Evolutionary conservation across 1,140 invertebrate species (phyloP).

Genomic region (Uloborus diversus): DNA sequence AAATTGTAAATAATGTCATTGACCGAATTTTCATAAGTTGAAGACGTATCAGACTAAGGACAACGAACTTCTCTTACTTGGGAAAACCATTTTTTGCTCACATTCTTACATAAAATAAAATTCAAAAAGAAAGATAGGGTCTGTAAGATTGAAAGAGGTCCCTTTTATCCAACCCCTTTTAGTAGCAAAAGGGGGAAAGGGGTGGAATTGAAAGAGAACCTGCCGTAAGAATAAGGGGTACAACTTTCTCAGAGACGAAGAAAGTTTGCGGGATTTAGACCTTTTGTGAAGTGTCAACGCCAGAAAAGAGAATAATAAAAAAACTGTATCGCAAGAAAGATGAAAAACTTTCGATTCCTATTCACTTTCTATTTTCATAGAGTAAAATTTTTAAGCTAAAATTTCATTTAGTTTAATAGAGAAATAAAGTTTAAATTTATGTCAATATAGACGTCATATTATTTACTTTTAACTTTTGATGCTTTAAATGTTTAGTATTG

Average conservation of each 20-base stretch:
- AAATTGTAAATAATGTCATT: constrained; percentile 2
- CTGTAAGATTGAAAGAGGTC: background rate
- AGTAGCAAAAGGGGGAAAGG: background rate
- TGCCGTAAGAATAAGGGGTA: background rate
- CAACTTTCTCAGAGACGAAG: constrained; percentile 2
- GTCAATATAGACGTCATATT: no score
- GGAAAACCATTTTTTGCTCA: constrained; percentile 27
- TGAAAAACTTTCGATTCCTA: no score
- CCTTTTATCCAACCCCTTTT: no score
- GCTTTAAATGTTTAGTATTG: no score
- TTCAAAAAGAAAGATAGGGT: background rate
- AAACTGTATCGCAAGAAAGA: no score
- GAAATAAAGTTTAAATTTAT: no score
- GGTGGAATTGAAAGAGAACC: background rate
- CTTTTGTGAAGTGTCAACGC: no score
- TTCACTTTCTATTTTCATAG: no score
- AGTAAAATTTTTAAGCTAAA: no score
- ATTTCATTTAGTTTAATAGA: no score
- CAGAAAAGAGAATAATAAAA: no score
- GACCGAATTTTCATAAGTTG: background rate
- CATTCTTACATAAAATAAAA: constrained; percentile 26
- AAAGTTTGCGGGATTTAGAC: background rate
- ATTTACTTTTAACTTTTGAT: no score
- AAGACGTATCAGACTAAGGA: background rate
- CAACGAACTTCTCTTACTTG: constrained; percentile 12